These are phyloP conservation scores for Gonioctena quinquepunctata DNA, from an alignment of 1,140 invertebrate species.

Conservation along the genomic window DNA sequence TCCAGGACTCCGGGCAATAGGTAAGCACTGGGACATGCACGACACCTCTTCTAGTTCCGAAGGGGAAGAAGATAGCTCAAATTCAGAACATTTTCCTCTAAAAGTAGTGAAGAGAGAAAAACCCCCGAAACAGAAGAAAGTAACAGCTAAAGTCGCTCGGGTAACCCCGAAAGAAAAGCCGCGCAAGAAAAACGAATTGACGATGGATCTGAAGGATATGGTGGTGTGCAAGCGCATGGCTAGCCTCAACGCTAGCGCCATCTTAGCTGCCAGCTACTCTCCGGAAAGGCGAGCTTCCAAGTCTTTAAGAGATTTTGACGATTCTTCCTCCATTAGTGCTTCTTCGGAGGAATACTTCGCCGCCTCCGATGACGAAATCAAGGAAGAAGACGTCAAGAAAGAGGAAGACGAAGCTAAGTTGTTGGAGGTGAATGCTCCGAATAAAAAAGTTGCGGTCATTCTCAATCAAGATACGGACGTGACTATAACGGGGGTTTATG, in stretches of 20 bases:
- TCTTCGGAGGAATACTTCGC: conserved; percentile 52
- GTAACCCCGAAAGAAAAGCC: conserved; percentile 41
- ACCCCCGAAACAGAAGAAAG: conserved; percentile 23
- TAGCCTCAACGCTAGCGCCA: conserved; percentile 89
- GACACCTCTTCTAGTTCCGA: conserved; percentile 63
- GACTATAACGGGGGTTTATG: conserved; percentile 81
- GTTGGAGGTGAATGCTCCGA: conserved; percentile 62
- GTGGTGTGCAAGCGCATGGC: conserved; percentile 90
- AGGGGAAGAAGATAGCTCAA: conserved; percentile 51
- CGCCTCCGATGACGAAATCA: conserved; percentile 42
- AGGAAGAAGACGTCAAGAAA: conserved; percentile 58
- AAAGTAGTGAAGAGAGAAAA: conserved; percentile 18
- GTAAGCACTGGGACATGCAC: conserved; percentile 81
- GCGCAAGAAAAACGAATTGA: conserved; percentile 61
- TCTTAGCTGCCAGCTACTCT: conserved; percentile 85
- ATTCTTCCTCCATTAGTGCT: conserved; percentile 61
- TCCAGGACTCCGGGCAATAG: conserved; percentile 74
- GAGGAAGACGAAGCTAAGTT: conserved; percentile 58
- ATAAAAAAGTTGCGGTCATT: conserved; percentile 68
- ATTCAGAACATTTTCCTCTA: conserved; percentile 24
- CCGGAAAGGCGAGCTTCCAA: conserved; percentile 70
- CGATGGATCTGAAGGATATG: conserved; percentile 86
- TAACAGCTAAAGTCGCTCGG: conserved; percentile 27
- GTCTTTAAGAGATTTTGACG: conserved; percentile 61
- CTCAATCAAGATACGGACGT: conserved; percentile 84